Conservation (phyloP, 2,797 vertebrate genomes). For the Perodicticus potto region DNA sequence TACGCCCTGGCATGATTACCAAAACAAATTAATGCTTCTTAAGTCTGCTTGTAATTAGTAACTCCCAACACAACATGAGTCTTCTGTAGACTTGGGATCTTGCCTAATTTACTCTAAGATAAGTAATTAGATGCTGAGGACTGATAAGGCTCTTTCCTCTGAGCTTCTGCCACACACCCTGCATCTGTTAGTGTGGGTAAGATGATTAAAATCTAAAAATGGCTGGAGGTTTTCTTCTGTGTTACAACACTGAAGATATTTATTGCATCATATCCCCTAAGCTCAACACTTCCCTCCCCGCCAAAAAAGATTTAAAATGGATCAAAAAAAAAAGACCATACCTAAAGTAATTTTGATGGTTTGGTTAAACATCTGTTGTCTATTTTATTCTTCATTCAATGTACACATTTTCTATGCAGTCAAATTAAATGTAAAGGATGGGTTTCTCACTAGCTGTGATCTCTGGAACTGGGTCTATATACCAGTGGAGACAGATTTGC, state of each 20-base stretch:
- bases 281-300: background rate
- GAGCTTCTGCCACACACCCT: conserved; percentile 62
- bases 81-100: conserved; percentile 74
- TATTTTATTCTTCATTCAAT: background rate
- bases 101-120: conserved; percentile 78
- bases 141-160: conserved; percentile 54
- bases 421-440: background rate
- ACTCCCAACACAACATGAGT: conserved; percentile 73
- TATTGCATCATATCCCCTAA: background rate
- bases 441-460: background rate
- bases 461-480: background rate
- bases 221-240: conserved; percentile 43
- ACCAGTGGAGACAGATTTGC: background rate
- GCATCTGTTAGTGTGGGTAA: conserved; percentile 61
- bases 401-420: background rate
- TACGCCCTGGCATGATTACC: conserved; percentile 67
- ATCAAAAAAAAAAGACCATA: background rate
- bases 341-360: background rate
- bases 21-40: conserved; percentile 78
- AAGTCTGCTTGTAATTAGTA: conserved; percentile 78
- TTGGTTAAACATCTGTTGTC: conserved; percentile 19
- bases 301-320: background rate
- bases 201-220: conserved; percentile 72
- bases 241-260: conserved; percentile 38
- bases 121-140: conserved; percentile 73